Percentiles rank a stretch among this genome's conserved stretches.
Evolutionary conservation across 37 sponge, comb jelly and placozoan species (phyloP).

Genomic region (Ephydatia muelleri): DNA sequence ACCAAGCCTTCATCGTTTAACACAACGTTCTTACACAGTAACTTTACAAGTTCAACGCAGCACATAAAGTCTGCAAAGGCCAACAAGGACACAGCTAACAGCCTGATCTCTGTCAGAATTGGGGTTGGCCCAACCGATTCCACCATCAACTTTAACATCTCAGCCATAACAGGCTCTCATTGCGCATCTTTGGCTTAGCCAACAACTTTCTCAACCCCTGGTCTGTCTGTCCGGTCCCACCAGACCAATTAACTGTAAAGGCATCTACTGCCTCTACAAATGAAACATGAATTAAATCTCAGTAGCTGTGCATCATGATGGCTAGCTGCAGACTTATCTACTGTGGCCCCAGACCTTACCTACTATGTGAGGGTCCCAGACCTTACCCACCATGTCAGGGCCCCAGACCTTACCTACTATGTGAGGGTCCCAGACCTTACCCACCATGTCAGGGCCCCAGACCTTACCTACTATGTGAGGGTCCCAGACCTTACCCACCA

Average conservation of each 20-base stretch:
- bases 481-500: too few species aligned
- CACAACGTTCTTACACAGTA: background rate
- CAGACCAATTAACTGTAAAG: constrained; percentile 35
- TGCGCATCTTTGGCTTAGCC: background rate
- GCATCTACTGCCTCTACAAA: constrained; percentile 44
- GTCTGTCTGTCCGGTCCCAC: constrained; percentile 5
- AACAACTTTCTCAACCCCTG: background rate
- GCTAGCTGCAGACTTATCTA: too few species aligned
- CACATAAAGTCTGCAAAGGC: background rate
- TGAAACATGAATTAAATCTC: constrained; percentile 14
- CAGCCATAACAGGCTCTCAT: background rate
- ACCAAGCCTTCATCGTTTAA: background rate
- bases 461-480: constrained; percentile 29
- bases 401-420: too few species aligned
- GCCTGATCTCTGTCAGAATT: background rate
- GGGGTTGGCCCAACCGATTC: background rate
- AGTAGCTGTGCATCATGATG: constrained; percentile 9
- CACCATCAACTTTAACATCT: background rate
- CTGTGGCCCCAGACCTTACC: too few species aligned
- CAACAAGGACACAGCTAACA: background rate
- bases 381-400: too few species aligned
- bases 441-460: too few species aligned
- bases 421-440: too few species aligned
- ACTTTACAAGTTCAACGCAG: background rate
- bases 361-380: too few species aligned